Evolutionary conservation across 2,888 invertebrate genomes (phyloP), one percentile per base, ranked within the genome.

Genomic region (Polyommatus icarus): DNA sequence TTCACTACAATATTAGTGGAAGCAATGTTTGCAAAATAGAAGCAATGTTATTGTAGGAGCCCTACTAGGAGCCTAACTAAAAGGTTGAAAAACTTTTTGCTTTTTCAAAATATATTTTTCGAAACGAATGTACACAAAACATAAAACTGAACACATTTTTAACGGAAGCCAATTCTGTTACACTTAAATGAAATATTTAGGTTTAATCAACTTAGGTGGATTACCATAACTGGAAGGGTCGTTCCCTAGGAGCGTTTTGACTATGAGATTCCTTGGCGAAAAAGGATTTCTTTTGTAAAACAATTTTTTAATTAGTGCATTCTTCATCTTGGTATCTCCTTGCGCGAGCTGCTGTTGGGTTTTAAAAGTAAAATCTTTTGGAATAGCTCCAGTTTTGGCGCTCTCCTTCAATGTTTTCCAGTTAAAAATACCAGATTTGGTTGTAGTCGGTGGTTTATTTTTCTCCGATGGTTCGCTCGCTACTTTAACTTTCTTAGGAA

Each of bases 251-350:
- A 93, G 80, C 6, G 93, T 91, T 79, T 83, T 88, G 32, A 93
- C 80, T 24, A 93, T 86, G 50, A 91, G 82, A 79, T 93, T 93
- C 57, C 87, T 84, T 0, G 91, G 88, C 8, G 92, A 91, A 78
- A 93, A 92, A 1, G 93, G 93, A 83, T 93, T 93, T 67, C 85
- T 87, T 82, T 91, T 93, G 76, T 89, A 79, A 80, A 93, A 91
- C 78, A 93, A 77, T 79, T 91, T 93, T 76, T 89, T 90, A 0
- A 93, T 61, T 87, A 93, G 85, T 2, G 85, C 89, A 76, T 91
- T 89, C 75, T 87, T 87, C 81, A 93, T 82, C 73, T 88, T 92
- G 18, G 80, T 82, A 77, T 93, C 90, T n/a, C 89, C 88, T 67
- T 86, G 83, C 1, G 86, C 87, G 1, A 92, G 84, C 61, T 88